phyloP scores from a whole-genome alignment of 2,113 vertebrate species.

The Lipotes vexillifer region DNA sequence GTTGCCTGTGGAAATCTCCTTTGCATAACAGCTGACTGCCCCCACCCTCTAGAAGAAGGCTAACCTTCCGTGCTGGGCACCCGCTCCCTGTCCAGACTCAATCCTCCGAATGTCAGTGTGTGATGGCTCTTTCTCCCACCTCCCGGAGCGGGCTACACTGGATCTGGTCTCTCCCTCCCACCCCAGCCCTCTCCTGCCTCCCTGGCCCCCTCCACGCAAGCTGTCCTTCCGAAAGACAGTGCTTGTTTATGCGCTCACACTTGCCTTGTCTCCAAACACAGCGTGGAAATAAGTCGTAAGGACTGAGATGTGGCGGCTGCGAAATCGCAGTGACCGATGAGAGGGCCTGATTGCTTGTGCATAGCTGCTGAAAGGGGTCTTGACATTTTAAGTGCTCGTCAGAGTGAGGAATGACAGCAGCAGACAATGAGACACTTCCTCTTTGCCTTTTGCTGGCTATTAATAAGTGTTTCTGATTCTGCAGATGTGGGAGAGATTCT shows the following conservation, averaged over 20 bases:
- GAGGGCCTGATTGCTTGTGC: conserved; percentile 78
- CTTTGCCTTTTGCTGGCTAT: conserved; percentile 74
- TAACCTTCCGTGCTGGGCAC: neutral
- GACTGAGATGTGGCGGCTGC: conserved; percentile 12
- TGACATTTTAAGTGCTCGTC: conserved; percentile 84
- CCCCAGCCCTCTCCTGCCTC: neutral
- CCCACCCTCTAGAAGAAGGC: neutral
- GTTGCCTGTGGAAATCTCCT: neutral
- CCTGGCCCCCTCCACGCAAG: rapidly evolving
- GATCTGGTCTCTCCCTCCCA: neutral
- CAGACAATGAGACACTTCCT: conserved; percentile 80
- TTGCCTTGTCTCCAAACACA: neutral
- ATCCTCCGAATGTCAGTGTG: neutral
- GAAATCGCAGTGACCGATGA: conserved; percentile 74
- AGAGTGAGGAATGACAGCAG: conserved; percentile 83
- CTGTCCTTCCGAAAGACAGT: neutral
- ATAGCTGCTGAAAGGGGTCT: conserved; percentile 84
- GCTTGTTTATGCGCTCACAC: neutral
- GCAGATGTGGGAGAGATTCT: conserved; percentile 55
- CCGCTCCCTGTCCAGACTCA: neutral
- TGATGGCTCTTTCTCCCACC: neutral
- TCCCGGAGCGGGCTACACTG: neutral
- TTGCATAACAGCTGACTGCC: neutral
- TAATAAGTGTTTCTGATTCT: conserved; percentile 75
- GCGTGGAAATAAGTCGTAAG: neutral